phyloP scores from a whole-genome alignment of 2,888 invertebrate species.

The Cancer borealis region DNA sequence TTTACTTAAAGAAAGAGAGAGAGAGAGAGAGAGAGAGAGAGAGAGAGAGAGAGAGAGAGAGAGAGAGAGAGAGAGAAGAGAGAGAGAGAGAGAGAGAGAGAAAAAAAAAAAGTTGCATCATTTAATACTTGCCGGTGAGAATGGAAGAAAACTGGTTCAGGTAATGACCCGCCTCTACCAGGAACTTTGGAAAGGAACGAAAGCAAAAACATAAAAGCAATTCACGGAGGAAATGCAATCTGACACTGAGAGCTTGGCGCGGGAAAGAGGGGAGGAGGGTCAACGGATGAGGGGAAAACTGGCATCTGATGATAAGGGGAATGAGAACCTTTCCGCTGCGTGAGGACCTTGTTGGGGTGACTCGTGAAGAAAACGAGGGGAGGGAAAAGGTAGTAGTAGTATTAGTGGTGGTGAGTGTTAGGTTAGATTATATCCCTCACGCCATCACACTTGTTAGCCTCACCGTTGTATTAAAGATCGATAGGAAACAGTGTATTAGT shows the following conservation, averaged over 20 bases:
- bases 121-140: not conserved
- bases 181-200: not conserved
- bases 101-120: not conserved
- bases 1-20: not conserved
- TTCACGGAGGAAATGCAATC: constrained; percentile 4
- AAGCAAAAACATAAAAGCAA: constrained; percentile 1
- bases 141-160: not conserved
- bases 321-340: not conserved
- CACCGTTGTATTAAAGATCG: too few relatives aligned
- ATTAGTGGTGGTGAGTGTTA: not conserved
- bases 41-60: constrained; percentile 23
- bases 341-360: constrained; percentile 9
- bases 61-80: constrained; percentile 37
- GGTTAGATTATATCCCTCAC: not conserved
- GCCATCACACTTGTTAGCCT: not conserved
- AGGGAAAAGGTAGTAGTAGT: not conserved
- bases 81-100: constrained; percentile 1
- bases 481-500: too few relatives aligned
- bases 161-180: not conserved
- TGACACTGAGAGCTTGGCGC: not conserved
- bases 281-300: not conserved
- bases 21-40: too few relatives aligned
- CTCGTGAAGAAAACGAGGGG: not conserved
- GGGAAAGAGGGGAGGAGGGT: constrained; percentile 16
- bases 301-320: constrained; percentile 14